Conservation (phyloP, 2,797 vertebrate genomes). For the Melopsittacus undulatus region DNA sequence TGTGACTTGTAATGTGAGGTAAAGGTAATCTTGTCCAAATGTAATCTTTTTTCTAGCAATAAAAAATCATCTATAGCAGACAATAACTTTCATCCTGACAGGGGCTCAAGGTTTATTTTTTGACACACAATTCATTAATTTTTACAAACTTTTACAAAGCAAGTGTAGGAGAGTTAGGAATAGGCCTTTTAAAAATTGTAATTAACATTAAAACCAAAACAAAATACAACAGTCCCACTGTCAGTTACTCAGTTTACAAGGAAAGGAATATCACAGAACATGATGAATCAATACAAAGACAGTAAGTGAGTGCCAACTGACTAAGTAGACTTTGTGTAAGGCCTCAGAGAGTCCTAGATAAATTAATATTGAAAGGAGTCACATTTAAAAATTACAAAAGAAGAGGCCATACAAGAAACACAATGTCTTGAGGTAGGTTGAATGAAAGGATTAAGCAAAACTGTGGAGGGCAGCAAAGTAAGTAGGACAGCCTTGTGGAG, state of each 20-base stretch:
- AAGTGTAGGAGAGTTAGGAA: neutral
- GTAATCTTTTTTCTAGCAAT: neutral
- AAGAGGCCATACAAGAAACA: neutral
- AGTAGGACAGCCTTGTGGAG: neutral
- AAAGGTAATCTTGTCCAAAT: neutral
- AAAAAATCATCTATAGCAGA: neutral
- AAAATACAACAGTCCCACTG: neutral
- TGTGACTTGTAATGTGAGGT: neutral
- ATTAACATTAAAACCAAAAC: neutral
- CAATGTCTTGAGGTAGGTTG: neutral
- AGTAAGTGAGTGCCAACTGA: neutral
- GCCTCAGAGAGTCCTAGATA: neutral
- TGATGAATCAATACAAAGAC: neutral
- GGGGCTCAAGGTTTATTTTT: neutral
- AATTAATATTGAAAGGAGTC: neutral
- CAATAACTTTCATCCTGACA: neutral
- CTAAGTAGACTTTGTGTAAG: neutral
- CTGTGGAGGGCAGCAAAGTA: neutral
- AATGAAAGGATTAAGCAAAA: neutral
- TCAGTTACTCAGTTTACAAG: neutral
- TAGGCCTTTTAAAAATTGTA: neutral
- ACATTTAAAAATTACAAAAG: neutral
- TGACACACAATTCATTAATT: neutral
- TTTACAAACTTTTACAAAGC: neutral
- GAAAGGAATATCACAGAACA: neutral